Percentiles rank a stretch among this genome's conserved stretches.
Conservation (phyloP, 2,113 vertebrate species). For the Aegypius monachus region DNA sequence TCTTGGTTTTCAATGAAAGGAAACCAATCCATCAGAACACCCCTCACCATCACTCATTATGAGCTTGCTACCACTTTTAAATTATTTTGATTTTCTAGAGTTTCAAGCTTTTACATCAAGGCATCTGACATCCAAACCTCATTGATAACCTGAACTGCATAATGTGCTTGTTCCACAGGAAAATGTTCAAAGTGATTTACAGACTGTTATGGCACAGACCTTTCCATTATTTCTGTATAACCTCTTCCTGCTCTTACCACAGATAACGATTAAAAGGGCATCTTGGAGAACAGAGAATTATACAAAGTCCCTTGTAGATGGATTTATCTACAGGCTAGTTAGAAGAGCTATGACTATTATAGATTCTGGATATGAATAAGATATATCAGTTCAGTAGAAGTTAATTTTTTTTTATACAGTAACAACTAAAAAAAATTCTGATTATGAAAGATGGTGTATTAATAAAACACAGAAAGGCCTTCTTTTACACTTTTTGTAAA, state of each 20-base stretch:
- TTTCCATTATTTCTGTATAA: not conserved
- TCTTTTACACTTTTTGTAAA: not conserved
- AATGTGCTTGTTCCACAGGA: not conserved
- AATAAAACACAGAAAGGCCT: not conserved
- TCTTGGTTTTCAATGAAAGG: not conserved
- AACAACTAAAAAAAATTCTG: not conserved
- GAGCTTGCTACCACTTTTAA: not conserved
- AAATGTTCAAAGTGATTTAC: not conserved
- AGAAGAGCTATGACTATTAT: not conserved
- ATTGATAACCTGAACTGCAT: not conserved
- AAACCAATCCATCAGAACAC: not conserved
- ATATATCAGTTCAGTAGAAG: not conserved
- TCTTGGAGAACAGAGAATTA: not conserved
- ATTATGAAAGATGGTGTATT: not conserved
- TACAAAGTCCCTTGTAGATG: not conserved
- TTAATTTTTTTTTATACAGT: not conserved
- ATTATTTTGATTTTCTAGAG: not conserved
- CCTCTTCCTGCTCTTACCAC: not conserved
- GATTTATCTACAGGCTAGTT: not conserved
- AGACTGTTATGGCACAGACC: not conserved
- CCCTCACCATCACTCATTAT: not conserved
- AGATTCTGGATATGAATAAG: not conserved
- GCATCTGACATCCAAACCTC: not conserved
- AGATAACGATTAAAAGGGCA: not conserved
- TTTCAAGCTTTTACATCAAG: not conserved